Evolutionary conservation across 2,888 invertebrate species (phyloP), one percentile per base, ranked within the genome.

Genomic region (Parelbella ahira): DNA sequence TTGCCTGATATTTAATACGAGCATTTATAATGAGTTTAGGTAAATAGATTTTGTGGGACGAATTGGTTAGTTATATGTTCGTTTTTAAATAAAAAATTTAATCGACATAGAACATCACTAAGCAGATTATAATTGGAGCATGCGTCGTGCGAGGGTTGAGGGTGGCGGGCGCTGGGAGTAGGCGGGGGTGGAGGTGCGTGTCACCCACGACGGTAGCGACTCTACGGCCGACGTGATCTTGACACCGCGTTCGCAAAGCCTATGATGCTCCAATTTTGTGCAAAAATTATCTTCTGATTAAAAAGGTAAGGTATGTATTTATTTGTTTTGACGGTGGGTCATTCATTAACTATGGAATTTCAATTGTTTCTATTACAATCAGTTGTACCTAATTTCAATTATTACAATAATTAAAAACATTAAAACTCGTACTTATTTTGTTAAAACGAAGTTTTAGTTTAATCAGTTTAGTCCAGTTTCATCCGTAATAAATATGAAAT

Each of bases 71-170:
- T 23, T 15, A 2, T 24, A 1, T 38, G 29, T 30, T 18, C 18
- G 3, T 21, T 12, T 30, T 38, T 13, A 12, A 24, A 24, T 29
- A 18, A 30, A 37, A 38, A 15, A 13, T 49, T 68, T 71, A 76
- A 84, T 84, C 84, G 86, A 86, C 83, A 76, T 61, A 64, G 68
- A 69, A 77, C 84, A 84, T 84, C 84, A 75, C 86, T 86, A 84
- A 76, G 74, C 76, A 79, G 86, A 86, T 87, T 86, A 86, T 82
- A 83, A 86, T 83, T 86, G 87, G 87, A 86, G 86, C 86, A 87
- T 87, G 86, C 86, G 86, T 86, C 80, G 80, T 83, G 66, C 74
- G 79, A 75, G 75, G 74, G 82, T 67, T 68, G 75, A 71, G 78
- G 72, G 75, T 74, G 68, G 77, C 66, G 73, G 71, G 74, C 53